Base-by-base conservation (phyloP, 2,888 invertebrate species). In the Dolichopus griseipennis region DNA sequence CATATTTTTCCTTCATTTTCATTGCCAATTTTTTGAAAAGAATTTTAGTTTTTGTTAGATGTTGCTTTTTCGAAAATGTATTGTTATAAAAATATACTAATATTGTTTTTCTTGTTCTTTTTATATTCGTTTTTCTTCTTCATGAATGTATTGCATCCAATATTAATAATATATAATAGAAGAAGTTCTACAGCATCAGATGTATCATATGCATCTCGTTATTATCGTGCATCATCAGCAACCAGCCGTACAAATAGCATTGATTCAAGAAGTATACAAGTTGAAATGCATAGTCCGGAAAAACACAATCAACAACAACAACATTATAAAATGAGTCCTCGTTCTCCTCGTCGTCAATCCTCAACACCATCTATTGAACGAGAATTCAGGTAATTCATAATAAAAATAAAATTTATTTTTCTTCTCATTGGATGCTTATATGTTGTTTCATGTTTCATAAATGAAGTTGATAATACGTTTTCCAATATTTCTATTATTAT, bases 291-390 rank as follows among this genome's bases (percentile, higher is more conserved):
- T 27, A 81, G 81, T 71, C 81, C 81, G 22, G 81, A 81, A 66
- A 75, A 76, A 72, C 78, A 76, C 22, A 77, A 78, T 73, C 52
- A 52, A 52, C 52, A 52, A 52, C 15, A 18, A 3, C 52, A 52
- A 18, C 6, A 52, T 52, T 18, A n/a, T 52, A 12, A 6, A 52
- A n/a, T 6, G 6, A 34, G 27, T 27, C 4, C 20, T 1, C 77
- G 78, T 8, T 77, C 76, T 72, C 71, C 80, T 18, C 77, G 79
- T 52, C 77, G 80, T 65, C 76, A 76, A 43, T 79, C 79, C 18
- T 78, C 81, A 22, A 80, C 81, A 66, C 81, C 81, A 27, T 81
- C 81, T 15, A 78, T 81, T 61, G 81, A 81, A 33, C 78, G 77
- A 21, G 81, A 81, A 69, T 79, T 81, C 71, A 77, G 81, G 81